Conservation (phyloP, 1,140 invertebrate genomes). For the Epicauta chinensis region DNA sequence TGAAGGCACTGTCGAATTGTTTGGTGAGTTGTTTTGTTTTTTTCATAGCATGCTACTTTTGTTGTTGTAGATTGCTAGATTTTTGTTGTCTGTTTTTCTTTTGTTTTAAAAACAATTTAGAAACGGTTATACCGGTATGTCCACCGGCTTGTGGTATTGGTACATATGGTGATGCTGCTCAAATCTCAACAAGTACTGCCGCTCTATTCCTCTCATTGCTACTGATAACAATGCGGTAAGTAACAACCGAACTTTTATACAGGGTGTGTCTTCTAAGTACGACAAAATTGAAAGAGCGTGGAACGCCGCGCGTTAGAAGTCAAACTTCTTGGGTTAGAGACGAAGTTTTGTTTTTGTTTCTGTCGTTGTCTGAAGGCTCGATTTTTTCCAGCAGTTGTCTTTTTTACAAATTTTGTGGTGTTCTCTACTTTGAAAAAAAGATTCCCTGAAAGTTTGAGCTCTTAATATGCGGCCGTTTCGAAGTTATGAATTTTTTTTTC, state of each 20-base stretch:
- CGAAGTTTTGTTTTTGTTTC: too few species aligned
- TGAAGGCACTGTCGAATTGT: constrained; percentile 71
- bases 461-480: too few species aligned
- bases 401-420: too few species aligned
- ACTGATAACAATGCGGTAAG: constrained; percentile 36
- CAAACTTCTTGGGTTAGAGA: too few species aligned
- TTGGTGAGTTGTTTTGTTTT: constrained; percentile 58
- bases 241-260: neutral
- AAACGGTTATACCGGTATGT: constrained; percentile 86
- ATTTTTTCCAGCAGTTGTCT: too few species aligned
- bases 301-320: too few species aligned
- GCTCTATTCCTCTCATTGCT: constrained; percentile 30
- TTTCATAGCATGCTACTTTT: neutral
- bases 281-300: too few species aligned
- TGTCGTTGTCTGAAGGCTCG: too few species aligned
- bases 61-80: neutral
- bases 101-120: constrained; percentile 46
- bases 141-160: constrained; percentile 82
- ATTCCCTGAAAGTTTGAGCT: too few species aligned
- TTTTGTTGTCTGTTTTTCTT: too few species aligned
- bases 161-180: constrained; percentile 34
- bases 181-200: constrained; percentile 32
- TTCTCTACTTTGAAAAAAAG: too few species aligned
- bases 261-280: neutral
- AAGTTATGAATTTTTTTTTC: too few species aligned